phyloP scores from a whole-genome alignment of 2,888 invertebrate genomes.

The Standfussiana lucernea region DNA sequence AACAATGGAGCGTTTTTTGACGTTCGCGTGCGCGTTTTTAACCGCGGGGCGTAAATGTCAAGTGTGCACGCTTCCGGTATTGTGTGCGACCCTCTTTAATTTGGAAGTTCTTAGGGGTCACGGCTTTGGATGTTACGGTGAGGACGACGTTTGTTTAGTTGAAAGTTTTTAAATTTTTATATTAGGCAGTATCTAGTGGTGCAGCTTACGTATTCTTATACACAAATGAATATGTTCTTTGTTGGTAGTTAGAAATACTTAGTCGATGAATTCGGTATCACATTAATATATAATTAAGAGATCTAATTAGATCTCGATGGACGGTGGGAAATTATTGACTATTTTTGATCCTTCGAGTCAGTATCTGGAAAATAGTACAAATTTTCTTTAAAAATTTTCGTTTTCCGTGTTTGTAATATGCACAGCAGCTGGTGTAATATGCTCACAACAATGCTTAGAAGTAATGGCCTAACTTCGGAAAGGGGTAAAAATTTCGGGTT shows the following conservation, averaged over 20 bases:
- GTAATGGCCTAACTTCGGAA: background rate
- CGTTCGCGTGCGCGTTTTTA: conserved; percentile 83
- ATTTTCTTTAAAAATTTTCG: background rate
- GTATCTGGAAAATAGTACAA: background rate
- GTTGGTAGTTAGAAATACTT: background rate
- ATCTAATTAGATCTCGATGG: background rate
- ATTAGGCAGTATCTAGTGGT: background rate
- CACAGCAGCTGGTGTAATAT: background rate
- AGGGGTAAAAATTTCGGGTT: background rate
- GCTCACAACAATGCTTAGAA: background rate
- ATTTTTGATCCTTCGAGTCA: background rate
- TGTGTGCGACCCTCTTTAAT: conserved; percentile 79
- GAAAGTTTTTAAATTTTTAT: conserved; percentile 14
- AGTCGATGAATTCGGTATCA: background rate
- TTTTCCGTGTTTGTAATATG: background rate
- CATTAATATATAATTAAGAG: background rate
- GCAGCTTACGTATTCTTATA: background rate
- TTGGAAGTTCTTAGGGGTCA: conserved; percentile 66
- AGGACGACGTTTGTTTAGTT: conserved; percentile 21
- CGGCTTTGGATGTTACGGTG: conserved; percentile 28
- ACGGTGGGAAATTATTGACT: background rate
- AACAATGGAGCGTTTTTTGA: conserved; percentile 84
- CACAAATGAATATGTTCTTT: background rate
- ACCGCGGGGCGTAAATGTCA: conserved; percentile 81
- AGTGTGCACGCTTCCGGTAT: conserved; percentile 83